Conservation (phyloP, 1,140 invertebrate genomes). For the Drosophila navojoa region DNA sequence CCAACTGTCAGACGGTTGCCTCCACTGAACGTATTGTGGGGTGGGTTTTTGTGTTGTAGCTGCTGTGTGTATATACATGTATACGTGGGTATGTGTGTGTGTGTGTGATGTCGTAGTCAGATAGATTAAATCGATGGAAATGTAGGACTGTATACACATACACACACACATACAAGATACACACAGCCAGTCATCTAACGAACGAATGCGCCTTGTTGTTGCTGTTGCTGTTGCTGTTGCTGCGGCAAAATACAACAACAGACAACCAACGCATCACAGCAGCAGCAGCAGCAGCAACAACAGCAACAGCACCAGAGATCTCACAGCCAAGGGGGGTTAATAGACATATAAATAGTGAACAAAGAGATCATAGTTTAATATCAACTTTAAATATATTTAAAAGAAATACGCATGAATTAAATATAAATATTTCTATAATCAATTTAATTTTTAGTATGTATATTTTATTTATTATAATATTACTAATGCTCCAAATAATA, state of each 20-base stretch:
- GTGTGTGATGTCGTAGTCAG: conserved; percentile 81
- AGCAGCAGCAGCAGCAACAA: conserved; percentile 71
- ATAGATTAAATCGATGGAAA: conserved; percentile 82
- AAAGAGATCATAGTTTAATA: too few relatives aligned
- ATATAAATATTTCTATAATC: too few relatives aligned
- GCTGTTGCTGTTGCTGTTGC: conserved; percentile 46
- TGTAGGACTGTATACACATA: conserved; percentile 77
- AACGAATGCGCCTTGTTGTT: conserved; percentile 53
- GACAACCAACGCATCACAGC: conserved; percentile 73
- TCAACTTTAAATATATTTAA: too few relatives aligned
- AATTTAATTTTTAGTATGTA: too few relatives aligned
- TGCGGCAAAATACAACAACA: conserved; percentile 78
- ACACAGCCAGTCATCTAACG: conserved; percentile 72
- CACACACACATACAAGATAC: conserved; percentile 31
- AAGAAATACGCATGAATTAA: too few relatives aligned
- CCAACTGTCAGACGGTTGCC: conserved; percentile 36
- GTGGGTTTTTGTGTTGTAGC: conserved; percentile 62
- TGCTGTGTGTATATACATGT: conserved; percentile 13
- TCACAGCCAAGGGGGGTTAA: not conserved
- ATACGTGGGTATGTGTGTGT: conserved; percentile 30
- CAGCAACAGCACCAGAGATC: conserved; percentile 50
- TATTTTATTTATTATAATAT: too few relatives aligned
- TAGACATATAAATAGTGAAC: not conserved
- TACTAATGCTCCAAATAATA: too few relatives aligned
- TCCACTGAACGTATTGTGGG: conserved; percentile 64